Evolutionary conservation across 2,113 vertebrate genomes (phyloP).

Genomic region (Oreochromis niloticus): DNA sequence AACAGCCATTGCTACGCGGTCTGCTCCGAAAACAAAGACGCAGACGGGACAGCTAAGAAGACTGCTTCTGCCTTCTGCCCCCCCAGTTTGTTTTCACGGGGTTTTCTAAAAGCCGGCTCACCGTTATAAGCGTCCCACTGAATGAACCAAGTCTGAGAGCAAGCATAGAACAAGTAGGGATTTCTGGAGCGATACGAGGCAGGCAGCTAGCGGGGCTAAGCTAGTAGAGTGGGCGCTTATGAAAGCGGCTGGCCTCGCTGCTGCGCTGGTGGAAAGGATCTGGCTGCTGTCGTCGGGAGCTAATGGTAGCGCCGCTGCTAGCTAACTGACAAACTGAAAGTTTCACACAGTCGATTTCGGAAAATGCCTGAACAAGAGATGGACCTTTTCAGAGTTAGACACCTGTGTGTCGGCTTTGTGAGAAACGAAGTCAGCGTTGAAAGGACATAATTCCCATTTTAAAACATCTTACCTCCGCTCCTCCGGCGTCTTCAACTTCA

Average conservation of each 20-base stretch:
- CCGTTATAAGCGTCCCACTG: neutral
- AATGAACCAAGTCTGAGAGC: neutral
- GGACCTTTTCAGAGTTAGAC: too few relatives aligned
- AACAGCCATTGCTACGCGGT: neutral
- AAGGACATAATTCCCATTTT: neutral
- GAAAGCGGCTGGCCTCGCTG: conserved; percentile 7
- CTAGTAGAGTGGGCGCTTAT: neutral
- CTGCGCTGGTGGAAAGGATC: neutral
- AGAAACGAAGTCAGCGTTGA: neutral
- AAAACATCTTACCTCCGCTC: conserved; percentile 68
- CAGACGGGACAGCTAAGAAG: neutral
- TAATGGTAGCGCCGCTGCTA: conserved; percentile 6
- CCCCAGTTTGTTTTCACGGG: neutral
- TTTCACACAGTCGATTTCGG: neutral
- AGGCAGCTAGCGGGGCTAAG: neutral
- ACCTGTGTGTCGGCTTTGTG: fast-evolving
- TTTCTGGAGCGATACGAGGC: neutral
- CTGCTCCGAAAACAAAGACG: conserved; percentile 47
- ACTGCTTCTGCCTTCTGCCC: neutral
- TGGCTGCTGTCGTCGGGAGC: neutral
- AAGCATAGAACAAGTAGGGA: neutral
- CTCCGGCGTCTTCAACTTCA: conserved; percentile 62
- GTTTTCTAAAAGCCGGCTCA: neutral
- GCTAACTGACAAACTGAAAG: conserved; percentile 5
- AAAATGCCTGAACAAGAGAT: fast-evolving